phyloP scores from a whole-genome alignment of 2,888 invertebrate species.

The Acutogordius australiensis region DNA sequence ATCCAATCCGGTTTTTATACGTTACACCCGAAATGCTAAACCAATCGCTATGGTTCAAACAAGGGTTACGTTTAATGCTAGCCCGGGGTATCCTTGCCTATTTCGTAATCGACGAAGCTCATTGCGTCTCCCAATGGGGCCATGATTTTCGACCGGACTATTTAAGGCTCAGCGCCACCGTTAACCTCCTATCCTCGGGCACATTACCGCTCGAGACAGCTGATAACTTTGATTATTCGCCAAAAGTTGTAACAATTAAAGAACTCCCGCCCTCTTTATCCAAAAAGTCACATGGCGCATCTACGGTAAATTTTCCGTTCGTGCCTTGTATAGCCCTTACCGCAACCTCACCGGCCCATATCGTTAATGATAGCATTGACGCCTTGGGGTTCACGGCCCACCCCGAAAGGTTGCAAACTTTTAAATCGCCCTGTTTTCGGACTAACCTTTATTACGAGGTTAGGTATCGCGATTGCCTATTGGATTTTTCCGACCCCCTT shows the following conservation, averaged over 20 bases:
- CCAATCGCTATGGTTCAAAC: slow-evolving; percentile 24
- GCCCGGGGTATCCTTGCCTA: slow-evolving; percentile 50
- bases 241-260: too few relatives aligned
- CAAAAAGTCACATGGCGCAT: slow-evolving; percentile 14
- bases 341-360: slow-evolving; percentile 55
- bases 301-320: slow-evolving; percentile 9
- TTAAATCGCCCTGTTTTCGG: slow-evolving; percentile 60
- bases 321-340: slow-evolving; percentile 39
- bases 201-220: not conserved
- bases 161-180: slow-evolving; percentile 41
- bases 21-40: slow-evolving; percentile 85
- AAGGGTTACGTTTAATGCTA: slow-evolving; percentile 30
- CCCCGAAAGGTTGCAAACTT: slow-evolving; percentile 37
- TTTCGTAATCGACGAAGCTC: slow-evolving; percentile 82
- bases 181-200: not conserved
- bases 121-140: slow-evolving; percentile 94
- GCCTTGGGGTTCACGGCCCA: slow-evolving; percentile 40
- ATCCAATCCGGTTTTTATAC: slow-evolving; percentile 47
- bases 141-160: slow-evolving; percentile 81
- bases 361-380: slow-evolving; percentile 47
- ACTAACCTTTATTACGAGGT: slow-evolving; percentile 79
- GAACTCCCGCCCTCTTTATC: not conserved
- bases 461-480: slow-evolving; percentile 43
- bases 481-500: slow-evolving; percentile 25
- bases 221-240: too few relatives aligned